Evolutionary conservation across 1,140 invertebrate species (phyloP), one percentile per base, ranked within the genome.

Genomic region (Macrobrachium rosenbergii): DNA sequence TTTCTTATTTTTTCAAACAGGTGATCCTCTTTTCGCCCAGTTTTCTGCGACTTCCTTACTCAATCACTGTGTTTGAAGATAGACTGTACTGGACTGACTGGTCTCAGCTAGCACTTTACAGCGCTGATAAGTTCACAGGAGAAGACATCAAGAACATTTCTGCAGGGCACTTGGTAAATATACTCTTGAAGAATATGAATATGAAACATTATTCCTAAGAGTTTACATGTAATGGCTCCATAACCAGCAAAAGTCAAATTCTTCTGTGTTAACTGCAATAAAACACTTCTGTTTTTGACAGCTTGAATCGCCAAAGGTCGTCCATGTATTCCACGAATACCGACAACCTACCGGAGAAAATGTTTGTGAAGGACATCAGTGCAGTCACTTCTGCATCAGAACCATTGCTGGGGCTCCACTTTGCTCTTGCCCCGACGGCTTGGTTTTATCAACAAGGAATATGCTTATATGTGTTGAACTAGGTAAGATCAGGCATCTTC

Each of bases 251-350:
- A 52, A 52, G 52, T 19, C 67, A 16, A 72, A n/a, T 19, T 23
- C n/a, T 17, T 19, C 23, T 77, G 23, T 21, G 2, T 19, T 12
- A 21, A 19, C n/a, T 19, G 5, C 16, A 2, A 37, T 12, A 23
- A 81, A 0, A 73, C 5, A 2, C n/a, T 2, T 81, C 28, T 75
- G 14, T 60, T 58, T 21, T 77, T 76, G 86, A 14, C 88, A 83
- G 80, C 67, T 89, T 76, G 95, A 97, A 91, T 95, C 96, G 92
- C 98, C 98, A 2, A 99, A 99, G 97, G 97, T 97, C 62, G 96
- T 99, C 67, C 97, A 98, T 91, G 96, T 98, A 19, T 98, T 97
- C 92, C 97, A 98, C 92, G 96, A 96, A 3, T 97, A 98, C 91
- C 95, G 97, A 77, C 97, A 98, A 91, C 96, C 96, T 2, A 96